Evolutionary conservation across 2,797 vertebrate species (phyloP).

Genomic region (Clarias pachynema): DNA sequence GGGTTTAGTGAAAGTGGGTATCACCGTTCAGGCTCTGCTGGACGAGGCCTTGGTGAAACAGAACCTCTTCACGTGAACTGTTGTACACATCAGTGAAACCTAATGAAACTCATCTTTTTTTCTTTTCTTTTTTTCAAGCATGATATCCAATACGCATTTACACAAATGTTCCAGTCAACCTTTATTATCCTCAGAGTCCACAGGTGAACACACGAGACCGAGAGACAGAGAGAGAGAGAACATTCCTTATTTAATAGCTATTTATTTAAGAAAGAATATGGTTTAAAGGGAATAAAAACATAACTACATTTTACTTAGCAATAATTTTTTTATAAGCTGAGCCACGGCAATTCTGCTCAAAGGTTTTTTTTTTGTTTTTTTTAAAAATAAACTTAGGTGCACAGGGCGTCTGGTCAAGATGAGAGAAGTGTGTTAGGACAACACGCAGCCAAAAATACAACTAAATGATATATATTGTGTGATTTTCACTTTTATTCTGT

Average conservation of each 20-base stretch:
- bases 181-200: neutral
- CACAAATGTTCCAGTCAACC: neutral
- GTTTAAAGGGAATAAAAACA: neutral
- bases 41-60: constrained; percentile 77
- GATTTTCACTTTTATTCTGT: neutral
- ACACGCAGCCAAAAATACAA: neutral
- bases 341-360: neutral
- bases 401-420: neutral
- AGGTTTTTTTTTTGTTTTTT: neutral
- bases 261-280: constrained; percentile 83
- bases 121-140: neutral
- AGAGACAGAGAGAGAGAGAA: neutral
- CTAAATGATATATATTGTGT: neutral
- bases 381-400: neutral
- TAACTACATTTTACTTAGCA: neutral
- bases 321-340: constrained; percentile 1
- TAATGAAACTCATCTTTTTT: neutral
- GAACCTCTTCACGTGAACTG: constrained; percentile 75
- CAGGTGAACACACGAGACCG: neutral
- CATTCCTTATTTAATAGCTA: constrained; percentile 84
- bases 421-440: neutral
- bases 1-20: constrained; percentile 88
- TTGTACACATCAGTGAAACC: neutral
- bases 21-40: constrained; percentile 88
- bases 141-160: neutral